Conservation (phyloP, 2,888 invertebrate genomes). For the Muschampia plurimacula region DNA sequence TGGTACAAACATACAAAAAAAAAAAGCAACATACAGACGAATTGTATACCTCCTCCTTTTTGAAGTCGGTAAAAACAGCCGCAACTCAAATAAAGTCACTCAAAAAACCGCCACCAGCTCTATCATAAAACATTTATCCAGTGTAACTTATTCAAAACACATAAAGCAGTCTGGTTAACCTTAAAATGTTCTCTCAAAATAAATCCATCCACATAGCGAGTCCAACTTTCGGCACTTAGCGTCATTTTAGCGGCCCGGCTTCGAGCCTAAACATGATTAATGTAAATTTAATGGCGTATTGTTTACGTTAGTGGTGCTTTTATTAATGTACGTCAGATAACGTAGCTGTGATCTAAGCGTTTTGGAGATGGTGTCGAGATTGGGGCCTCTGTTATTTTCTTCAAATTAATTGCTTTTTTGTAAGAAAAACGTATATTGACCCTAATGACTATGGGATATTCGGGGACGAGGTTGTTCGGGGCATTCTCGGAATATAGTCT, state of each 20-base stretch:
- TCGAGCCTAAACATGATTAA: conserved; percentile 58
- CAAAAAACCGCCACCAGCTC: neutral
- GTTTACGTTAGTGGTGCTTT: conserved; percentile 51
- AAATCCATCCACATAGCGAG: conserved; percentile 31
- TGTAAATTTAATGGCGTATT: conserved; percentile 68
- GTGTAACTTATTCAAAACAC: conserved; percentile 14
- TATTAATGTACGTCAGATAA: conserved; percentile 35
- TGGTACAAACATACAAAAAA: no score
- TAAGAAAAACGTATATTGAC: neutral
- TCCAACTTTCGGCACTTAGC: conserved; percentile 46
- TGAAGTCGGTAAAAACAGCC: no score
- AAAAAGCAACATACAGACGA: no score
- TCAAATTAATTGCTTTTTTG: conserved; percentile 38
- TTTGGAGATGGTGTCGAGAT: conserved; percentile 35
- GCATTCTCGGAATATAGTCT: no score
- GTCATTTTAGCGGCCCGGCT: conserved; percentile 50
- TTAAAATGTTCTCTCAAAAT: conserved; percentile 30
- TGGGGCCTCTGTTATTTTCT: conserved; percentile 19
- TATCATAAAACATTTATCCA: conserved; percentile 14
- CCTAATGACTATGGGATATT: neutral
- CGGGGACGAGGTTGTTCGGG: neutral
- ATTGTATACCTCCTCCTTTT: no score
- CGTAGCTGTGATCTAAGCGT: conserved; percentile 32
- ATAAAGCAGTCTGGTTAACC: conserved; percentile 10
- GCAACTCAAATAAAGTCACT: neutral